phyloP scores from a whole-genome alignment of 2,797 vertebrate species.

The Onychomys arenicola region DNA sequence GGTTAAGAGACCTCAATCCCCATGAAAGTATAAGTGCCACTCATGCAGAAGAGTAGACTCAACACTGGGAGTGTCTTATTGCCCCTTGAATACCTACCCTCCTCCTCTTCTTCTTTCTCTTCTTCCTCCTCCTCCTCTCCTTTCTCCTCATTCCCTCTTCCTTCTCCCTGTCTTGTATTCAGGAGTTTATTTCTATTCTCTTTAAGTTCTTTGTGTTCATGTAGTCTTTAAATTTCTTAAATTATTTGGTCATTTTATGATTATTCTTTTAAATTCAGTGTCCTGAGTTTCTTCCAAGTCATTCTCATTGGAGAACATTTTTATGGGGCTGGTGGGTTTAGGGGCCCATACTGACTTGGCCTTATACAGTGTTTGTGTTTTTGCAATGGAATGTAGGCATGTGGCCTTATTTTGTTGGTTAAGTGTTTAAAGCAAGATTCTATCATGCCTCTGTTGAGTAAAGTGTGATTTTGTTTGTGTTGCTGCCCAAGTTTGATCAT shows the following conservation, averaged over 20 bases:
- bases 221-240: neutral
- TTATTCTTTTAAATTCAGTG: neutral
- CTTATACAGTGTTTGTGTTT: neutral
- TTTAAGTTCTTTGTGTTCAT: neutral
- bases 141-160: neutral
- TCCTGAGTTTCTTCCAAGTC: neutral
- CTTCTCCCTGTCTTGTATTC: neutral
- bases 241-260: neutral
- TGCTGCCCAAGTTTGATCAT: neutral
- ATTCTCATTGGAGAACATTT: neutral
- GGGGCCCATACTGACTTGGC: neutral
- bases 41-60: neutral
- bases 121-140: neutral
- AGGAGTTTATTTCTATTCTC: neutral
- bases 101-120: too few species aligned
- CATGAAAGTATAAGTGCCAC: neutral
- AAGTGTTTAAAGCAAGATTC: neutral
- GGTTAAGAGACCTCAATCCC: neutral
- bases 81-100: too few species aligned
- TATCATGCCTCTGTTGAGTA: neutral
- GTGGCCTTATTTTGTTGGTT: neutral
- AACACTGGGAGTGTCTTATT: neutral
- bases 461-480: neutral
- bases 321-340: neutral
- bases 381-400: neutral